These are phyloP conservation scores for Opisthograptis luteolata DNA, from an alignment of 2,888 invertebrate genomes.

Conservation along the genomic window DNA sequence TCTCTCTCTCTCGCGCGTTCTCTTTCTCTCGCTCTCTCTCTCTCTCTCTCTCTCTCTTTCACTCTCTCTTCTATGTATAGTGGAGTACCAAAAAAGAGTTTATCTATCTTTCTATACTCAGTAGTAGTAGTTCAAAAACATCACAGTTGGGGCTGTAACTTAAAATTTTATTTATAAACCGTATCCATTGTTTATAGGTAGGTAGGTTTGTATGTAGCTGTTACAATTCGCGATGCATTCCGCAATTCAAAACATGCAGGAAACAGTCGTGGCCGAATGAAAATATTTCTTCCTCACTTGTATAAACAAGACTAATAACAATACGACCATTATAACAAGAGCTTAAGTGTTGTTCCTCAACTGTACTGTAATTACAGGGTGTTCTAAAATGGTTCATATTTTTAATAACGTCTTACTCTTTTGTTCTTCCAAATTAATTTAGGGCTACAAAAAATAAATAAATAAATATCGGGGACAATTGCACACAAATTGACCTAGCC, in stretches of 20 bases:
- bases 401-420: too few relatives aligned
- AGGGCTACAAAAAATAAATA: too few relatives aligned
- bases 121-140: too few relatives aligned
- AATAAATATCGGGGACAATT: too few relatives aligned
- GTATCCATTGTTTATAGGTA: conserved; percentile 50
- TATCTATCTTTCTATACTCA: too few relatives aligned
- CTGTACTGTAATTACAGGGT: neutral
- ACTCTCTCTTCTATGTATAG: too few relatives aligned
- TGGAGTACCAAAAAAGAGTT: too few relatives aligned
- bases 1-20: too few relatives aligned
- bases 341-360: conserved; percentile 8
- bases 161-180: conserved; percentile 28
- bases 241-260: conserved; percentile 61
- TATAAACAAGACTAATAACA: conserved; percentile 59
- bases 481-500: too few relatives aligned
- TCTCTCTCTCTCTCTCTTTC: too few relatives aligned
- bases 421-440: too few relatives aligned
- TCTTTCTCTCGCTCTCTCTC: too few relatives aligned
- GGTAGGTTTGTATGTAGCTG: conserved; percentile 42
- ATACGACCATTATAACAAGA: conserved; percentile 14
- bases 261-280: conserved; percentile 56
- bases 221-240: conserved; percentile 58
- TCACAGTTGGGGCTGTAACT: neutral
- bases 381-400: neutral
- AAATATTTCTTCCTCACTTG: conserved; percentile 66